These are phyloP conservation scores for Herminia tarsipennalis DNA, from an alignment of 2,888 invertebrate genomes.

Conservation along the genomic window DNA sequence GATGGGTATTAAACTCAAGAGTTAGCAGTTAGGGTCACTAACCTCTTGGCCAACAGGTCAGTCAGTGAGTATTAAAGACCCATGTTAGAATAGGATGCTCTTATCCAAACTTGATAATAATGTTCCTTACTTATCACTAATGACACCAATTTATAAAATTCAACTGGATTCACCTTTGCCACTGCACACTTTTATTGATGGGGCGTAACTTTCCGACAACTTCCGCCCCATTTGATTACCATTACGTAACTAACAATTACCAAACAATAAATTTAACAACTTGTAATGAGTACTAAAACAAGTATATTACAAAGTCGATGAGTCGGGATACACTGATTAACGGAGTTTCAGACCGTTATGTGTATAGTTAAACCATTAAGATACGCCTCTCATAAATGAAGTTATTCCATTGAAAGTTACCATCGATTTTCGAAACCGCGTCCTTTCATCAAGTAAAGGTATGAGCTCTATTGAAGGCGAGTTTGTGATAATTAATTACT, in stretches of 20 bases:
- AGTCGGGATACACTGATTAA: slow-evolving; percentile 24
- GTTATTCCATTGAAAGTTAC: slow-evolving; percentile 32
- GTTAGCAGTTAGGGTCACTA: too few species aligned
- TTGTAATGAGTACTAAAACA: slow-evolving; percentile 5
- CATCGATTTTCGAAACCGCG: slow-evolving; percentile 29
- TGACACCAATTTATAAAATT: too few species aligned
- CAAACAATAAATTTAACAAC: slow-evolving; percentile 6
- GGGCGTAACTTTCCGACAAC: too few species aligned
- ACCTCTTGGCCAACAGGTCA: too few species aligned
- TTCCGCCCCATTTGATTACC: not conserved
- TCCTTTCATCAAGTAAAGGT: slow-evolving; percentile 27
- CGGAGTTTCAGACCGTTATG: slow-evolving; percentile 23
- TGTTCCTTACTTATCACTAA: too few species aligned
- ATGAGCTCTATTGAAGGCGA: slow-evolving; percentile 23
- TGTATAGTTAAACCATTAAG: slow-evolving; percentile 31
- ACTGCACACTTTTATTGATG: too few species aligned
- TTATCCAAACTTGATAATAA: too few species aligned
- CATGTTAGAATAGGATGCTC: too few species aligned
- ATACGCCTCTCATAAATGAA: slow-evolving; percentile 31
- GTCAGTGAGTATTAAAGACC: too few species aligned
- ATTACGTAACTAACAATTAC: not conserved
- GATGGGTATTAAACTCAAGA: too few species aligned
- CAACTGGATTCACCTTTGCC: too few species aligned
- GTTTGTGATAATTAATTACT: not conserved
- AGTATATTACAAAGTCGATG: slow-evolving; percentile 4